Evolutionary conservation across 92 coral and sea anemone genomes (phyloP), one percentile per base, ranked within the genome.

Genomic region (Parazoanthus swiftii): DNA sequence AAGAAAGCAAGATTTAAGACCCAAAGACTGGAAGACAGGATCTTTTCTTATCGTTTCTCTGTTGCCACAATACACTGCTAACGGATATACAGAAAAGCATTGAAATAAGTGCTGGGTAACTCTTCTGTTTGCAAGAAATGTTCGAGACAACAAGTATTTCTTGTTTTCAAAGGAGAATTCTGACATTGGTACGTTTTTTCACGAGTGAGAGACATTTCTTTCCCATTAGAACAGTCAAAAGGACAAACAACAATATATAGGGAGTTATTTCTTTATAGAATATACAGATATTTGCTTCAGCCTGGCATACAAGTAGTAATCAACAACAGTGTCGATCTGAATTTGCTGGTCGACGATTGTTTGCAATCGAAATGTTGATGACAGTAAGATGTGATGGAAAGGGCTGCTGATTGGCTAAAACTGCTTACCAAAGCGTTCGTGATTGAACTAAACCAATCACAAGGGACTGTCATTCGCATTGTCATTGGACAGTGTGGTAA

Each of bases 1-100:
- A 95, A 89, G 98, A 95, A 48, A 95, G 98, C 89, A 95, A 95
- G 91, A 95, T 95, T 80, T 94, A 88, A 89, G 43, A 43, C 16
- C 8, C 2, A 63, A 20, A 1, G 25, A 63, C 70, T 63, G 70
- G 70, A 63, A 63, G 21, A 8, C n/a, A 18, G 21, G 26, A 18
- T 63, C 8, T 63, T 63, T 63, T 63, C 51, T 48, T 63, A 18
- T 18, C 70, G 1, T 63, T 76, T 38, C 51, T 36, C 1, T 20
- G 48, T 37, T 10, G 78, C 54, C 46, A 21, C 79, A 14, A 2
- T 76, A 46, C 36, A 3, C 46, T 5, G 20, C 77, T 13, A 11
- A 15, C 13, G 14, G 59, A 54, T 2, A 54, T 20, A 54, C 59
- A 54, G 59, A 54, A 20, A 54, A 54, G 59, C 4, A 54, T 13